Conservation (phyloP, 2,797 vertebrate species). For the Peromyscus melanophrys region DNA sequence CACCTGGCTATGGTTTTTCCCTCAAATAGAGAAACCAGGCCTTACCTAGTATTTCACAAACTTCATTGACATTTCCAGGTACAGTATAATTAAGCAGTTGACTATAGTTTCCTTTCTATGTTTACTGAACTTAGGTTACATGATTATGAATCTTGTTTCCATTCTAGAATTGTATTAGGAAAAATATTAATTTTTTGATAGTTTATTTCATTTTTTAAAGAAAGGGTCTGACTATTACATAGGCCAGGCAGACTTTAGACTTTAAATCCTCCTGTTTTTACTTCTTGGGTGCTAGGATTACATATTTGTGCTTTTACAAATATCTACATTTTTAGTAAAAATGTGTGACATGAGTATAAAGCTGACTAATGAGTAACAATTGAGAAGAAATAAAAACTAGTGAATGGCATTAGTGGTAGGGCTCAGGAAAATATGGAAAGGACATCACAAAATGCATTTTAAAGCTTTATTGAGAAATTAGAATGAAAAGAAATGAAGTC, state of each 20-base stretch:
- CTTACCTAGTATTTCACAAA: background rate
- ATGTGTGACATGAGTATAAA: background rate
- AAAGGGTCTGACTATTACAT: background rate
- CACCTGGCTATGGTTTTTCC: background rate
- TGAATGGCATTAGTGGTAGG: background rate
- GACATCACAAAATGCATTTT: background rate
- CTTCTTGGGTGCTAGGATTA: background rate
- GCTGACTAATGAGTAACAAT: background rate
- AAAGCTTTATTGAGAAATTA: background rate
- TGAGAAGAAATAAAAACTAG: background rate
- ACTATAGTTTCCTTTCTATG: background rate
- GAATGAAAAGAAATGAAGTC: background rate
- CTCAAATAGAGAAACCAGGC: background rate
- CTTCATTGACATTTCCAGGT: background rate
- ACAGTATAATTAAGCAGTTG: background rate
- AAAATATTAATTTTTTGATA: background rate
- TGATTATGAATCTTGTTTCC: background rate
- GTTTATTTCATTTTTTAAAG: background rate
- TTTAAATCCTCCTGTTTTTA: background rate
- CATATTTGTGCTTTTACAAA: background rate
- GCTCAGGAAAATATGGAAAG: background rate
- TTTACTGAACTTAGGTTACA: slow-evolving; percentile 13
- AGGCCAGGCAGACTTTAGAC: too few relatives aligned
- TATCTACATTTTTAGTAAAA: background rate
- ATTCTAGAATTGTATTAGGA: background rate